phyloP scores from a whole-genome alignment of 2,113 vertebrate genomes.

The Syngnathus typhle region DNA sequence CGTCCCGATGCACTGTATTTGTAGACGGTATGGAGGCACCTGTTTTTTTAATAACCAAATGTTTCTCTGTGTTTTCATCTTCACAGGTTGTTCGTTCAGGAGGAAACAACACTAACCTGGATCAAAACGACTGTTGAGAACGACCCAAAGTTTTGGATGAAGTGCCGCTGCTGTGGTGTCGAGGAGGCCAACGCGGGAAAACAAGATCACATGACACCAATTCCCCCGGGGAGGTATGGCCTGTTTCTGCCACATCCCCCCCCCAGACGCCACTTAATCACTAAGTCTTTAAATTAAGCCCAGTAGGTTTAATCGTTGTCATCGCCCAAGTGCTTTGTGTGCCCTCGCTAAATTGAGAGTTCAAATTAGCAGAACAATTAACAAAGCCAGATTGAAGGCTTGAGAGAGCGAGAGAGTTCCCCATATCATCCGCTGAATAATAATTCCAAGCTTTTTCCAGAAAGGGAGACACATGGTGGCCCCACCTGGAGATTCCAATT shows the following conservation, averaged over 20 bases:
- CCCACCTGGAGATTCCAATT: conserved; percentile 5
- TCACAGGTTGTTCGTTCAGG: conserved; percentile 73
- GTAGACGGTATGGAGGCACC: background rate
- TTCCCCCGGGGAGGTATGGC: no score
- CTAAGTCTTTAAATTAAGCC: background rate
- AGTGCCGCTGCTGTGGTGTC: conserved; percentile 29
- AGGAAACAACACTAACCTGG: conserved; percentile 72
- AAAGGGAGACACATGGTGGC: background rate
- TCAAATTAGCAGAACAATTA: background rate
- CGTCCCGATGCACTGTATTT: background rate
- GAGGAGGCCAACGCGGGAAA: conserved; percentile 3
- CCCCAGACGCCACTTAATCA: background rate
- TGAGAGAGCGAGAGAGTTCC: background rate
- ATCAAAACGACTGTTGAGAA: conserved; percentile 16
- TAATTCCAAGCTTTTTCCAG: background rate
- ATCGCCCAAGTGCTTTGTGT: background rate
- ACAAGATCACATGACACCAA: conserved; percentile 2
- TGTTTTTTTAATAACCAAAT: background rate
- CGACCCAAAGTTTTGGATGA: conserved; percentile 39
- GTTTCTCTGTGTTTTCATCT: background rate
- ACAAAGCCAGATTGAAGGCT: background rate
- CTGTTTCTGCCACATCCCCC: background rate
- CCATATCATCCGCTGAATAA: background rate
- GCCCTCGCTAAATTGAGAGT: background rate
- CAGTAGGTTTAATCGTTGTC: background rate